A percentile compares a stretch with the other conserved stretches of the same genome.
These are phyloP conservation scores for Argyresthia goedartella DNA, from an alignment of 2,888 invertebrate genomes.

Conservation along the genomic window DNA sequence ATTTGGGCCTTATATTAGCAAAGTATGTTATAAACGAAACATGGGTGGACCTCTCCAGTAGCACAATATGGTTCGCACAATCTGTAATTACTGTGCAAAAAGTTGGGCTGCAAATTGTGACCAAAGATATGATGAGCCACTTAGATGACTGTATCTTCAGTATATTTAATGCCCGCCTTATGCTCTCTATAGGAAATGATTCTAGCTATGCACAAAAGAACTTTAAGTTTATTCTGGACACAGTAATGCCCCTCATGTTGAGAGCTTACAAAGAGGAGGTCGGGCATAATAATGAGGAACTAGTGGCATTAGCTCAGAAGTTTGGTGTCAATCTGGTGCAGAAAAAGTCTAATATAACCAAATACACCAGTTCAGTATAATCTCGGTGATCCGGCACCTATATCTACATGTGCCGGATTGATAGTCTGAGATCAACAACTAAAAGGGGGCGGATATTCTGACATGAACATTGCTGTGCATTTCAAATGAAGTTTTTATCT, in stretches of 20 bases:
- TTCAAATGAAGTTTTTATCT: too few relatives aligned
- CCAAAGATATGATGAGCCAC: conserved; percentile 79
- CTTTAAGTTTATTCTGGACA: conserved; percentile 77
- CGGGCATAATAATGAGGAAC: conserved; percentile 69
- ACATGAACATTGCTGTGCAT: too few relatives aligned
- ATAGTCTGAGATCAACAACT: too few relatives aligned
- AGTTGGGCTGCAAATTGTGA: conserved; percentile 81
- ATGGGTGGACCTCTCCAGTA: conserved; percentile 83
- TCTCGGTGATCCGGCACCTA: too few relatives aligned
- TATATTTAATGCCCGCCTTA: conserved; percentile 81
- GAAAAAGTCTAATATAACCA: conserved; percentile 73
- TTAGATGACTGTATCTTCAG: conserved; percentile 80
- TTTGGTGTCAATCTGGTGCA: conserved; percentile 64
- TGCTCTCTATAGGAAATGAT: conserved; percentile 57
- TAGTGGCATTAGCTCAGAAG: conserved; percentile 64
- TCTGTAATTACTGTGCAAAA: conserved; percentile 80
- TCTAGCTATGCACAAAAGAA: conserved; percentile 72
- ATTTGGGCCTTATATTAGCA: conserved; percentile 77
- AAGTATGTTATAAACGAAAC: conserved; percentile 73
- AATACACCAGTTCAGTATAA: conserved; percentile 75
- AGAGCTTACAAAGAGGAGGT: conserved; percentile 72
- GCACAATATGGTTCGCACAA: conserved; percentile 85
- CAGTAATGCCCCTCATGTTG: conserved; percentile 74
- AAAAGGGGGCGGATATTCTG: too few relatives aligned
- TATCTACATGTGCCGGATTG: too few relatives aligned